Percentiles rank a stretch among this genome's conserved stretches.
These are phyloP conservation scores for Dysmachus trigonus DNA, from an alignment of 2,888 invertebrate genomes.

Conservation along the genomic window DNA sequence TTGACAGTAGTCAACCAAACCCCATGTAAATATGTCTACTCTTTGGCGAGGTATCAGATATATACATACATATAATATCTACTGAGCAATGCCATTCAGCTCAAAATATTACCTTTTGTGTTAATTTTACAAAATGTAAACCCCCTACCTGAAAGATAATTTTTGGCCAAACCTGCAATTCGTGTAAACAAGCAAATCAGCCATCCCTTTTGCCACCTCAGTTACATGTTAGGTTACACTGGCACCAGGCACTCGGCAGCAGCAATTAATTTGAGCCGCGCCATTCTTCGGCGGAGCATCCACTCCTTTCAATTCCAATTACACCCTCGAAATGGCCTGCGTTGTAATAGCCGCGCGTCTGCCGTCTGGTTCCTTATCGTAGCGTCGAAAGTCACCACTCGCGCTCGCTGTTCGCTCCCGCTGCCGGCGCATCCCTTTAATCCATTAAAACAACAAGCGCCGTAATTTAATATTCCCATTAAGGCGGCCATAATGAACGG, in stretches of 20 bases:
- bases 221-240: neutral
- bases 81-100: too few species aligned
- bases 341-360: neutral
- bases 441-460: slow-evolving; percentile 56
- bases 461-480: slow-evolving; percentile 65
- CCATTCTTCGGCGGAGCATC: neutral
- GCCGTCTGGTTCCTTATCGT: neutral
- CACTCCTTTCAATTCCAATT: neutral
- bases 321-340: neutral
- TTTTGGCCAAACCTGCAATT: neutral
- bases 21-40: too few species aligned
- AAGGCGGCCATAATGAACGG: slow-evolving; percentile 54
- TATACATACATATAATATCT: too few species aligned
- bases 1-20: too few species aligned
- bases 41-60: too few species aligned
- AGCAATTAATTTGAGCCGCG: neutral
- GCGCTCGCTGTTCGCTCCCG: neutral
- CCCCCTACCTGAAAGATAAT: neutral
- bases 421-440: slow-evolving; percentile 46
- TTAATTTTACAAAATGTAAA: neutral
- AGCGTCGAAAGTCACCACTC: neutral
- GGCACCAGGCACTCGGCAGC: neutral
- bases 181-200: neutral
- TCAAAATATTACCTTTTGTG: neutral
- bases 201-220: neutral